These are phyloP conservation scores for Palythoa heliodiscus DNA, from an alignment of 92 coral and sea anemone species.

Conservation along the genomic window DNA sequence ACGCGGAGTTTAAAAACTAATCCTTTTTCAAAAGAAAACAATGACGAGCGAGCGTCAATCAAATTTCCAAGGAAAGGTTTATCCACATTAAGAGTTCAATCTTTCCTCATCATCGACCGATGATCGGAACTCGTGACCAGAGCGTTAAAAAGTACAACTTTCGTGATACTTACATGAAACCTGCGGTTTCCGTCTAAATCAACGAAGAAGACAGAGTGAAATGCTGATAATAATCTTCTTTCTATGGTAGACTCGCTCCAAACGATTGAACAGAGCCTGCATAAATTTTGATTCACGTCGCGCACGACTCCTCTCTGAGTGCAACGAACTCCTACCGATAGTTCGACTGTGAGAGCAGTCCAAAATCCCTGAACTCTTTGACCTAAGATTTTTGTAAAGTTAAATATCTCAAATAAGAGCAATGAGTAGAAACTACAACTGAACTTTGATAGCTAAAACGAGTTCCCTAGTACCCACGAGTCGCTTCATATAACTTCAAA, in stretches of 20 bases:
- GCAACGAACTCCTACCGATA: slow-evolving; percentile 11
- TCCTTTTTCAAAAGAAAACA: not conserved
- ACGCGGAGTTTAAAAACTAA: not conserved
- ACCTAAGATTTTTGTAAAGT: not conserved
- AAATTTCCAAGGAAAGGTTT: slow-evolving; percentile 3
- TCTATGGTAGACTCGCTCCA: not conserved
- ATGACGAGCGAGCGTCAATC: slow-evolving; percentile 22
- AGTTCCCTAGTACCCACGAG: not conserved
- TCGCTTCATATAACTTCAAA: not conserved
- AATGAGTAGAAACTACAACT: not conserved
- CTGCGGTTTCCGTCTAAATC: slow-evolving; percentile 14
- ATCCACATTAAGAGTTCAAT: slow-evolving; percentile 31
- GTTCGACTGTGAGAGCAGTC: not conserved
- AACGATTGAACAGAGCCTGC: not conserved
- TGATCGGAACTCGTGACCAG: slow-evolving; percentile 19
- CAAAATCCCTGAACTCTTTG: not conserved
- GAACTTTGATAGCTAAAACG: not conserved
- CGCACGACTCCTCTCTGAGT: not conserved
- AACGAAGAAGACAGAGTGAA: not conserved
- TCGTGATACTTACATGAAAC: slow-evolving; percentile 10
- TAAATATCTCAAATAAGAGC: not conserved
- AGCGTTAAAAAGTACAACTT: not conserved
- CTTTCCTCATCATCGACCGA: not conserved
- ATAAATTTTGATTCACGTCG: not conserved
- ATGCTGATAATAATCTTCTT: slow-evolving; percentile 10